Evolutionary conservation across 1,140 invertebrate genomes (phyloP), one percentile per base, ranked within the genome.

Genomic region (Araneus ventricosus): DNA sequence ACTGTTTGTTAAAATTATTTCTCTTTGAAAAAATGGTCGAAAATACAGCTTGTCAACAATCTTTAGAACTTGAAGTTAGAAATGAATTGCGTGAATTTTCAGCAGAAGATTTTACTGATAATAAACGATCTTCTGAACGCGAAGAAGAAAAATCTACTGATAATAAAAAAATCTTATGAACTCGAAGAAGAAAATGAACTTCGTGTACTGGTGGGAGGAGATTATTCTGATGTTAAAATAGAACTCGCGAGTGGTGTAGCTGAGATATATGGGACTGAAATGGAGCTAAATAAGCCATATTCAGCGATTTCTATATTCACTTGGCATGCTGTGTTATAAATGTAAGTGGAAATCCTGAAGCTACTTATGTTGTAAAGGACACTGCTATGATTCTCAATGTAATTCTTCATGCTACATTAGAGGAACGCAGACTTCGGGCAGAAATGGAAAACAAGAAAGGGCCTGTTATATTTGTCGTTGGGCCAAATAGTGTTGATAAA

Each of bases 201-300:
- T 22, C 96, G 98, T 67, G 98, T 99, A 96, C 98, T 99, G 96
- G 97, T 99, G 0, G 98, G 99, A 96, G 98, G 98, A 96, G 6
- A 80, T 27, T 2, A 27, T 39, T 3, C 17, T 6, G n/a, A n/a
- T 57, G 80, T 94, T 94, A 85, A 93, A 88, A 95, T 96, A 94
- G 94, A 99, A 97, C 95, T 99, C 24, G 97, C 98, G 95, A 97
- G 95, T 95, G 99, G 99, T 14, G 96, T 97, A 94, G 99, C 98
- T 0, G 99, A 99, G 96, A 96, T 99, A 80, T 99, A 99, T 96
- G 99, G 99, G 0, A 98, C 98, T 0, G 99, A 99, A 96, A 95
- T 99, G 92, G 98, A 99, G 0, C 98, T 98, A 95, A 98, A 98
- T 30, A 99, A 98, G 30, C 96, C 97, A 14, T 92, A 94, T 94